A percentile compares a stretch with the other conserved stretches of the same genome.
phyloP scores from a whole-genome alignment of 2,888 invertebrate species.

The Opisthograptis luteolata region DNA sequence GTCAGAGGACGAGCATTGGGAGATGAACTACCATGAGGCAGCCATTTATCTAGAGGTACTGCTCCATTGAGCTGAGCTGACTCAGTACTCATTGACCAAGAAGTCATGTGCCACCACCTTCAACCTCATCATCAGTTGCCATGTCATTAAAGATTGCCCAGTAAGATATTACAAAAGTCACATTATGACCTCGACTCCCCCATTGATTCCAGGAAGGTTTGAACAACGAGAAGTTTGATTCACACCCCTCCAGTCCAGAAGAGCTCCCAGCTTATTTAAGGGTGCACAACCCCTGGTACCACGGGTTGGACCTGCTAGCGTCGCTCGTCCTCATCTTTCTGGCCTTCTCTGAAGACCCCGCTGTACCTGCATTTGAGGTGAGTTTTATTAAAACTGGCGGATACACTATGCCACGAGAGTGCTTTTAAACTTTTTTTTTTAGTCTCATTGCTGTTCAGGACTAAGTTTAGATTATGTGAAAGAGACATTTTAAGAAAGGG shows the following conservation, averaged over 20 bases:
- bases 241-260: slow-evolving; percentile 92
- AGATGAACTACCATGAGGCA: slow-evolving; percentile 95
- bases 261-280: slow-evolving; percentile 94
- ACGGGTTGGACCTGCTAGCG: slow-evolving; percentile 90
- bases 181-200: neutral
- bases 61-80: too few relatives aligned
- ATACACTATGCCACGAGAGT: too few relatives aligned
- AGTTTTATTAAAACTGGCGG: too few relatives aligned
- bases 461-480: too few relatives aligned
- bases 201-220: slow-evolving; percentile 89
- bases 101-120: too few relatives aligned
- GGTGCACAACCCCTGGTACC: slow-evolving; percentile 95
- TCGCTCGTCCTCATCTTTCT: slow-evolving; percentile 89
- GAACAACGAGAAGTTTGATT: slow-evolving; percentile 96
- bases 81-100: too few relatives aligned
- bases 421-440: too few relatives aligned
- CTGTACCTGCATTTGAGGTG: slow-evolving; percentile 88
- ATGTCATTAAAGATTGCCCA: too few relatives aligned
- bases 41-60: slow-evolving; percentile 93
- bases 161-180: too few relatives aligned
- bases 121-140: too few relatives aligned
- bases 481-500: too few relatives aligned
- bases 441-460: too few relatives aligned
- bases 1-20: slow-evolving; percentile 88
- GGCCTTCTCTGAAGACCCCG: slow-evolving; percentile 92